Evolutionary conservation across 2,797 vertebrate species (phyloP), one percentile per base, ranked within the genome.

Genomic region (Simalia tracyae): DNA sequence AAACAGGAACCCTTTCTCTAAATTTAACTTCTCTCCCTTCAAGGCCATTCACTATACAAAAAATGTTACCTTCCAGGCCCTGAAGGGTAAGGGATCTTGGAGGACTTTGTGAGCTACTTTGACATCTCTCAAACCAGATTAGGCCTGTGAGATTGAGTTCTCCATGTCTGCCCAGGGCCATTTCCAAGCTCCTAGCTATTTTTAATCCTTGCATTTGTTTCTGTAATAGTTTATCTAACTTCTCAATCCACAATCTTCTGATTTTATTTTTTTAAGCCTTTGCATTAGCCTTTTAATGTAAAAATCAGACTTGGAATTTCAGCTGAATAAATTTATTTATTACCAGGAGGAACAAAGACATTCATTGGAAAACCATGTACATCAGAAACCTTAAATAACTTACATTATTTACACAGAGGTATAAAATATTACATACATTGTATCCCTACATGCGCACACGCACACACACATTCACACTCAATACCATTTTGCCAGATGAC

Each of bases 351-450:
- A 90, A 84, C 92, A 84, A 86, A 90, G 86, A 92, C 89, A 17
- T 88, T 88, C 85, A 88, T 88, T 92, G 92, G 89, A 92, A 92
- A 92, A 92, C 85, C 92, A 92, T 92, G 85, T 92, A 92, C 92
- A 92, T 84, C 89, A 31, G 89, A 61, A 92, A 87, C 86, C 60
- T 90, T 92, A 92, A 92, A 92, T 92, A 92, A 92, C 89, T 92
- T 92, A 92, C 92, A 92, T 50, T 92, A 92, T 92, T 90, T 92
- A 92, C 92, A 92, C 59, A 87, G 89, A 66, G 86, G 92, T 92
- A 92, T 90, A 92, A 92, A 92, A 92, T 92, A 87, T 88, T 89
- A 89, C 87, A 93, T 12, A 89, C 92, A 64, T 59, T 17, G 1
- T 28, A 12, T 85, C 61, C 86, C n/a, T 54, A 81, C 68, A 84